Conservation (phyloP, 2,888 invertebrate species). For the Dryomyza anilis region DNA sequence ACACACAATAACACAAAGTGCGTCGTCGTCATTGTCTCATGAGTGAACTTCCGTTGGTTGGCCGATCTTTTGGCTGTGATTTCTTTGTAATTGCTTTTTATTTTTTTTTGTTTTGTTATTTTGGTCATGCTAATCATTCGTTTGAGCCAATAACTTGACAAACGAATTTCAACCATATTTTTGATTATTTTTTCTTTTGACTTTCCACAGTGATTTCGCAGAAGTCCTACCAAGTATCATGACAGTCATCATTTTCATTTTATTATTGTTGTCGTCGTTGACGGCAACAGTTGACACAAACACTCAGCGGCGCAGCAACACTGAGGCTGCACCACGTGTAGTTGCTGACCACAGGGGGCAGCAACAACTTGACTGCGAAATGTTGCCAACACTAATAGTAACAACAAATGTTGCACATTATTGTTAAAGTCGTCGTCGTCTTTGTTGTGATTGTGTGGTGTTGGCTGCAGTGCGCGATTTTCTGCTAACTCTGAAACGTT, state of each 20-base stretch:
- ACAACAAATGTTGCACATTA: not conserved
- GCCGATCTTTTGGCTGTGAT: too few relatives aligned
- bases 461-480: too few relatives aligned
- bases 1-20: too few relatives aligned
- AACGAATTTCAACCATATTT: too few relatives aligned
- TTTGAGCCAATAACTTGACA: too few relatives aligned
- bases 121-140: too few relatives aligned
- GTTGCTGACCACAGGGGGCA: not conserved
- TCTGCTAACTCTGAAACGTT: not conserved
- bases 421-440: not conserved
- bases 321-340: too few relatives aligned
- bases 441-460: constrained; percentile 26
- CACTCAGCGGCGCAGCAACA: not conserved
- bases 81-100: too few relatives aligned
- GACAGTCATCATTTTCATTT: not conserved
- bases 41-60: too few relatives aligned
- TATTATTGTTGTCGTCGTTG: constrained; percentile 7
- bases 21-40: too few relatives aligned
- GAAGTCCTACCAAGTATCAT: not conserved
- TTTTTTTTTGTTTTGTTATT: too few relatives aligned
- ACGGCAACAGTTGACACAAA: constrained; percentile 4
- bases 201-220: not conserved
- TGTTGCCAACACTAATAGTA: constrained; percentile 17
- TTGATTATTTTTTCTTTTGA: too few relatives aligned
- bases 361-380: not conserved